Conservation (phyloP, 2,888 invertebrate genomes). For the Sialis lutaria region DNA sequence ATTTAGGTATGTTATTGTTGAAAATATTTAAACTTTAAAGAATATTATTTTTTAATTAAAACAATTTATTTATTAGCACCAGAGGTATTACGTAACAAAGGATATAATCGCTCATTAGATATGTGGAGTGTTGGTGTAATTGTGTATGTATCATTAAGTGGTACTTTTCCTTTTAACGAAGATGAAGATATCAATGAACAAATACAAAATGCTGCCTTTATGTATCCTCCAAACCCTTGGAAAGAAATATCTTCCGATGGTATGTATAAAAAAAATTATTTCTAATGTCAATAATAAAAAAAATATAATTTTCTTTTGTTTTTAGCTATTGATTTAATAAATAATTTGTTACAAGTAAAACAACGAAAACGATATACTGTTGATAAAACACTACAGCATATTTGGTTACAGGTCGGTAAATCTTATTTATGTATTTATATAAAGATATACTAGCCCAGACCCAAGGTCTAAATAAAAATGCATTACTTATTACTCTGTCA, state of each 20-base stretch:
- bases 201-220: slow-evolving; percentile 98
- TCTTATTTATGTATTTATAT: background rate
- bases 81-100: slow-evolving; percentile 94
- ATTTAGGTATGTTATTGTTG: slow-evolving; percentile 51
- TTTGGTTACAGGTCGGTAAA: slow-evolving; percentile 76
- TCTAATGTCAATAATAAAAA: slow-evolving; percentile 1
- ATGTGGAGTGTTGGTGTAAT: slow-evolving; percentile 99
- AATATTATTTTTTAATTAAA: background rate
- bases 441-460: no score
- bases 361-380: slow-evolving; percentile 89
- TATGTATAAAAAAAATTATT: slow-evolving; percentile 18
- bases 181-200: slow-evolving; percentile 99
- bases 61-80: slow-evolving; percentile 51
- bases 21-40: background rate
- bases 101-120: slow-evolving; percentile 95
- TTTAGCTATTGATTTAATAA: slow-evolving; percentile 93
- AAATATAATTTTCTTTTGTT: slow-evolving; percentile 13
- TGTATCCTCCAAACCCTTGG: slow-evolving; percentile 99
- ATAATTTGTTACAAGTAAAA: slow-evolving; percentile 92
- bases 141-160: slow-evolving; percentile 93
- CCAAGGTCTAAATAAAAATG: no score
- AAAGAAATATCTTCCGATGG: slow-evolving; percentile 86
- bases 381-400: slow-evolving; percentile 87
- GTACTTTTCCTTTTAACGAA: slow-evolving; percentile 99
- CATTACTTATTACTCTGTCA: no score